phyloP scores from a whole-genome alignment of 1,140 invertebrate genomes.

The Drosophila ohnishii region DNA sequence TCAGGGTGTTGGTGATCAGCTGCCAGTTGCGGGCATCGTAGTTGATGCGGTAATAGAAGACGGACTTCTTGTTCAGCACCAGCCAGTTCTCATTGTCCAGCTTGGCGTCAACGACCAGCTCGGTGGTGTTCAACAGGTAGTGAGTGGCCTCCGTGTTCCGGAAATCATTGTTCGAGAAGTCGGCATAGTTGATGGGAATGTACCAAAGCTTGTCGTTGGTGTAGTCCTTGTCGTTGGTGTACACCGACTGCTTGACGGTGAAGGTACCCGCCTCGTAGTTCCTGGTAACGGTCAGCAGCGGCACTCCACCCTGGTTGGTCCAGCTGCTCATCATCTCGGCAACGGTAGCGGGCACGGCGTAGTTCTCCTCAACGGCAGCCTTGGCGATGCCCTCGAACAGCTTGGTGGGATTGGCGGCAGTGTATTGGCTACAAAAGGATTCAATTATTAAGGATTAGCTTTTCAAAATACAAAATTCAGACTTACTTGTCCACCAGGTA shows the following conservation, averaged over 20 bases:
- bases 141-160: constrained; percentile 80
- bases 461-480: too few species aligned
- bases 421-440: constrained; percentile 71
- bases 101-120: constrained; percentile 21
- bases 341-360: constrained; percentile 55
- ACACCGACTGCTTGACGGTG: constrained; percentile 83
- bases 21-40: constrained; percentile 86
- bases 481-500: constrained; percentile 88
- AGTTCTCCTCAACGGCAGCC: constrained; percentile 82
- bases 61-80: constrained; percentile 86
- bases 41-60: constrained; percentile 87
- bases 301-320: constrained; percentile 88
- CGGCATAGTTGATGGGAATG: constrained; percentile 70
- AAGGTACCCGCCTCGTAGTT: constrained; percentile 80
- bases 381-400: constrained; percentile 87
- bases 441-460: background rate
- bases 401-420: constrained; percentile 86
- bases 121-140: constrained; percentile 46
- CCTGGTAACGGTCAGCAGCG: constrained; percentile 85
- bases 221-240: constrained; percentile 62
- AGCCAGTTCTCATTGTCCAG: constrained; percentile 84
- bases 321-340: constrained; percentile 86
- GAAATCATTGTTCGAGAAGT: constrained; percentile 82
- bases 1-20: constrained; percentile 83
- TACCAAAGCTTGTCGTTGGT: constrained; percentile 38